Conservation (phyloP, 2,113 vertebrate genomes). For the Sturnira hondurensis region DNA sequence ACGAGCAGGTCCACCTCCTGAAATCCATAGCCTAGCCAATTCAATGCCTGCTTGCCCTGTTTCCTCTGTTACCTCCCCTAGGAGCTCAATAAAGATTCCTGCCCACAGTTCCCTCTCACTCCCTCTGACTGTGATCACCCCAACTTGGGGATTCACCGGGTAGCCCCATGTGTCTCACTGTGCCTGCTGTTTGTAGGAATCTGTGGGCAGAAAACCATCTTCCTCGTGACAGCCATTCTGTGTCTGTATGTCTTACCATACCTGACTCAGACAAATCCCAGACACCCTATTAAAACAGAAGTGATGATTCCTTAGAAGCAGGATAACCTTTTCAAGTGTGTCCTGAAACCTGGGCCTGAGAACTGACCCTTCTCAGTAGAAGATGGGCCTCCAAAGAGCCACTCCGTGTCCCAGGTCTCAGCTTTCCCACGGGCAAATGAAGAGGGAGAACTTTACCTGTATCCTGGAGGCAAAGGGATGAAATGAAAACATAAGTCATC, state of each 20-base stretch:
- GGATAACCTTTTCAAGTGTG: too few relatives aligned
- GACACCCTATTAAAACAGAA: neutral
- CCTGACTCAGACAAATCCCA: neutral
- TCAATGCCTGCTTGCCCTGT: too few relatives aligned
- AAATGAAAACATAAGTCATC: rapidly evolving
- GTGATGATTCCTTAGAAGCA: rapidly evolving
- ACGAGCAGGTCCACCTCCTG: neutral
- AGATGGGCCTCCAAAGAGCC: rapidly evolving
- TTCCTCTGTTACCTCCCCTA: neutral
- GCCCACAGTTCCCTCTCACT: neutral
- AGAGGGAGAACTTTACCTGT: rapidly evolving
- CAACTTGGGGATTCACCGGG: rapidly evolving
- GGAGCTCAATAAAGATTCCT: neutral
- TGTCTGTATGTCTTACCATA: neutral
- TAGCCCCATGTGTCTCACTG: rapidly evolving
- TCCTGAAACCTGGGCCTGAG: rapidly evolving
- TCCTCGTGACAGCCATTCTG: neutral
- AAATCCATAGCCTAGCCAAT: rapidly evolving
- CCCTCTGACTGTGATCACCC: neutral
- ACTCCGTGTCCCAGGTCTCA: too few relatives aligned
- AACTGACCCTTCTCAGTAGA: rapidly evolving
- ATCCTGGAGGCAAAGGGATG: neutral
- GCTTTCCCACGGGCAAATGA: rapidly evolving
- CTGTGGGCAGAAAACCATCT: neutral
- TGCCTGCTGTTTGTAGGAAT: too few relatives aligned